Conservation (phyloP, 92 coral and sea anemone species). For the Ricordea florida region DNA sequence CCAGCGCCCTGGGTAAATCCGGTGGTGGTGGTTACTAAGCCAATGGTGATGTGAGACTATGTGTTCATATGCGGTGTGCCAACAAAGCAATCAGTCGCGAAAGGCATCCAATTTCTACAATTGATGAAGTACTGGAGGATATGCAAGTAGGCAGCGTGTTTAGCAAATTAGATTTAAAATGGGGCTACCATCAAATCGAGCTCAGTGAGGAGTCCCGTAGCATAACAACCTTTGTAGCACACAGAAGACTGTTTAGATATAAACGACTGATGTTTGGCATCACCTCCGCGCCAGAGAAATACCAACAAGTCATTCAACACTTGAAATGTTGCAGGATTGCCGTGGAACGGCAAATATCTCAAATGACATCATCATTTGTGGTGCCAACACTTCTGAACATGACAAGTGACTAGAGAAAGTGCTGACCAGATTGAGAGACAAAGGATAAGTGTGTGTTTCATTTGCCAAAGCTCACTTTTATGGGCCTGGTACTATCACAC, state of each 20-base stretch:
- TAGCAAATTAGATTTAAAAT: too few relatives aligned
- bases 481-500: constrained; percentile 33
- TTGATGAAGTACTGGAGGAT: too few relatives aligned
- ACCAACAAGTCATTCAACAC: constrained; percentile 19
- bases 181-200: too few relatives aligned
- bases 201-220: not conserved
- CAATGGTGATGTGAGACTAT: too few relatives aligned
- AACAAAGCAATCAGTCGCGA: too few relatives aligned
- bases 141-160: too few relatives aligned
- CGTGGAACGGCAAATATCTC: constrained; percentile 41
- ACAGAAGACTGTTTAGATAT: constrained; percentile 29
- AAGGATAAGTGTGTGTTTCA: constrained; percentile 39
- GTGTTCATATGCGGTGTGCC: too few relatives aligned
- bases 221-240: constrained; percentile 53
- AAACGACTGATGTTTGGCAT: constrained; percentile 47
- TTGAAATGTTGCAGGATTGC: constrained; percentile 13
- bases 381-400: constrained; percentile 16
- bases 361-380: constrained; percentile 53
- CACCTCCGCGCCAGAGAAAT: not conserved
- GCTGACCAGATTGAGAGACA: constrained; percentile 12
- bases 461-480: constrained; percentile 49
- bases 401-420: constrained; percentile 29
- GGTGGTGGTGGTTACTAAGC: too few relatives aligned
- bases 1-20: too few relatives aligned
- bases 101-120: too few relatives aligned